These are phyloP conservation scores for Thunnus maccoyii DNA, from an alignment of 2,113 vertebrate species.

Conservation along the genomic window DNA sequence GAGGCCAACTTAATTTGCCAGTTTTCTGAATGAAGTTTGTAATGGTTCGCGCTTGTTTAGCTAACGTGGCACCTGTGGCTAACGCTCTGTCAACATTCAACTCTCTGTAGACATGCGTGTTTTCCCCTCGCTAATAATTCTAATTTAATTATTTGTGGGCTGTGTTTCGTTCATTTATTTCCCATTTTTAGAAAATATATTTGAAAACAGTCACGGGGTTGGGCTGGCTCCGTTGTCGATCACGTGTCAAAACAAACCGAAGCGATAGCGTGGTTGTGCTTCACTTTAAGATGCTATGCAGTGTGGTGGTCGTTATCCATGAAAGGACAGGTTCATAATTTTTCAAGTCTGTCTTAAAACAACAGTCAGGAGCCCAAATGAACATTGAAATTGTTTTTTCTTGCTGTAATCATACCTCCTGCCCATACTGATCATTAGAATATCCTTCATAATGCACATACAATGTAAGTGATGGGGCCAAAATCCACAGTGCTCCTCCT, in stretches of 20 bases:
- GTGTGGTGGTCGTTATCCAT: not conserved
- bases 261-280: slow-evolving; percentile 1
- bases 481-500: too few relatives aligned
- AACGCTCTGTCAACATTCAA: not conserved
- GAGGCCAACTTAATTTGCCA: not conserved
- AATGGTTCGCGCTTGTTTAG: not conserved
- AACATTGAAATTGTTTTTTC: too few relatives aligned
- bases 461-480: too few relatives aligned
- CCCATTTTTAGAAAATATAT: not conserved
- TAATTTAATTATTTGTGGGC: not conserved
- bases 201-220: not conserved
- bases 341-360: too few relatives aligned
- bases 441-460: too few relatives aligned
- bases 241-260: slow-evolving; percentile 82
- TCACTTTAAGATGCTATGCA: not conserved
- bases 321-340: too few relatives aligned
- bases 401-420: too few relatives aligned
- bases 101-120: not conserved
- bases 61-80: slow-evolving; percentile 12
- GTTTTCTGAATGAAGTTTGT: slow-evolving; percentile 31
- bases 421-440: too few relatives aligned
- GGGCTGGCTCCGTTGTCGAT: not conserved
- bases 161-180: not conserved
- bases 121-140: accelerated
- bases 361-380: too few relatives aligned